Evolutionary conservation across 2,797 vertebrate species (phyloP), one percentile per base, ranked within the genome.

Genomic region (Sebastes alutus): DNA sequence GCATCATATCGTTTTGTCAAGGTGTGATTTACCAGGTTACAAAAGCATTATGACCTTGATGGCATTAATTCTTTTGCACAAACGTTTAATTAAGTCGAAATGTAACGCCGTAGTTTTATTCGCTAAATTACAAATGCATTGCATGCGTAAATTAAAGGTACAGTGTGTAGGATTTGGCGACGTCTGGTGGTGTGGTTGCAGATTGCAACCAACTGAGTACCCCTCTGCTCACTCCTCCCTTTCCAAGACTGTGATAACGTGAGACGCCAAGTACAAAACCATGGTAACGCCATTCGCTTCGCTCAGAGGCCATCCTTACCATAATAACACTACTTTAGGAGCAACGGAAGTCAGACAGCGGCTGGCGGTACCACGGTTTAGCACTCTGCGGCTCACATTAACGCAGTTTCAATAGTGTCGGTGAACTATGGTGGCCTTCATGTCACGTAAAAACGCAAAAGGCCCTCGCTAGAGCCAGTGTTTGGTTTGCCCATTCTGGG

Each of bases 231-330:
- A 42, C 14, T 16, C 14, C 3, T 42, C 1, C 38, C 38, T 42
- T 42, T 42, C 1, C 38, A 7, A 18, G 38, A 42, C 38, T 42
- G 38, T 3, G 6, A 14, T 42, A 42, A 1, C 6, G 14, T 42
- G 38, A 42, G 38, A 0, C 0, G 38, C 1, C 38, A 0, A 16
- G 38, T 16, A 3, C 38, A 16, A 42, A 42, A 42, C 38, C 14
- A 0, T 16, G 38, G 14, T 16, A 7, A 7, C 6, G 6, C 3
- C 0, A 7, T 42, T 42, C 14, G 0, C 38, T 0, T 16, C 14
- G 3, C 14, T 42, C 38, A 42, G 38, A 42, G 38, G 38, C 3
- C 38, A 2, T 16, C 38, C 14, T 2, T 42, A 16, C 38, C 14
- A 42, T 16, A 42, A 42, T 42, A 42, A 16, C 14, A 16, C 6